phyloP scores from a whole-genome alignment of 2,888 invertebrate genomes.

The Plusia festucae region DNA sequence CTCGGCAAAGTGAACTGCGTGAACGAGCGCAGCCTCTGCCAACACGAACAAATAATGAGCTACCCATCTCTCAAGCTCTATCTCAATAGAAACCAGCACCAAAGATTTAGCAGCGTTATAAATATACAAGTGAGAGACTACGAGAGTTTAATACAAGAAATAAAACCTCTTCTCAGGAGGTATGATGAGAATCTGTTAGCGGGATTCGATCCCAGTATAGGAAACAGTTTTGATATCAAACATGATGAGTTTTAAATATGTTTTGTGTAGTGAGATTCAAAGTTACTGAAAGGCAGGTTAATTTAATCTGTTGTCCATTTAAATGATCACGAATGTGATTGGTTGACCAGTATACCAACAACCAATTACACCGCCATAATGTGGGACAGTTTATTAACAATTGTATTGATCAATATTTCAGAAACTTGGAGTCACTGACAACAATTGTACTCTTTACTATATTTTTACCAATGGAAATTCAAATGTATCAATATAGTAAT shows the following conservation, averaged over 20 bases:
- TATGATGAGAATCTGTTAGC: slow-evolving; percentile 68
- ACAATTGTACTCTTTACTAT: too few relatives aligned
- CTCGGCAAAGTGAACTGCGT: slow-evolving; percentile 85
- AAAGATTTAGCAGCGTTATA: slow-evolving; percentile 70
- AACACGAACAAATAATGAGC: slow-evolving; percentile 78
- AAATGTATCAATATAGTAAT: too few relatives aligned
- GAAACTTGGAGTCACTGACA: too few relatives aligned
- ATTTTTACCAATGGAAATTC: too few relatives aligned
- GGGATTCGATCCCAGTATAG: slow-evolving; percentile 57
- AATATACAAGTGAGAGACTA: slow-evolving; percentile 71
- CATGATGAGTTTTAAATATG: slow-evolving; percentile 78
- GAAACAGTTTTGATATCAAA: slow-evolving; percentile 62
- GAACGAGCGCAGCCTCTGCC: slow-evolving; percentile 78
- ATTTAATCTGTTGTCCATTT: too few relatives aligned
- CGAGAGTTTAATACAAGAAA: slow-evolving; percentile 64
- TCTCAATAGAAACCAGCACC: slow-evolving; percentile 67
- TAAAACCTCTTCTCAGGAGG: slow-evolving; percentile 69
- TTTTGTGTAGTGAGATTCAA: background rate
- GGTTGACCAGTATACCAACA: too few relatives aligned
- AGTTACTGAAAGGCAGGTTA: too few relatives aligned
- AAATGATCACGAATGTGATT: too few relatives aligned
- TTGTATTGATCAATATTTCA: too few relatives aligned
- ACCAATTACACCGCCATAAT: too few relatives aligned
- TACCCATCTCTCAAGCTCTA: slow-evolving; percentile 82
- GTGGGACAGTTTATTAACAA: too few relatives aligned